Conservation (phyloP, 2,113 vertebrate species). For the Nyctereutes procyonoides region DNA sequence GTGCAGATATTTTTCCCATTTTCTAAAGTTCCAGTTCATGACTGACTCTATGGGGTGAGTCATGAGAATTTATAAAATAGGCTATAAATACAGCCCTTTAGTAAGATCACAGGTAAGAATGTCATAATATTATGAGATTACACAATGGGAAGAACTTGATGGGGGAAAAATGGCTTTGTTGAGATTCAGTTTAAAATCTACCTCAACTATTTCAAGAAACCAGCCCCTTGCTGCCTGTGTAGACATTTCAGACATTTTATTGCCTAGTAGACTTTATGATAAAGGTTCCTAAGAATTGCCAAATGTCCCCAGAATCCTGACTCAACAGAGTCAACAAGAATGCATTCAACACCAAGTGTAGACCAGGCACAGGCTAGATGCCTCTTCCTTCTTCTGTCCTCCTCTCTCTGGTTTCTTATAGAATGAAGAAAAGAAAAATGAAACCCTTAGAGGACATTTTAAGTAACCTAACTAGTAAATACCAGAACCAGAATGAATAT, state of each 20-base stretch:
- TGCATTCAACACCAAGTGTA: not conserved
- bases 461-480: not conserved
- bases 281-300: not conserved
- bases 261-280: not conserved
- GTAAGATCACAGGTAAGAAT: slow-evolving; percentile 37
- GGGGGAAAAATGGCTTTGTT: not conserved
- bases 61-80: slow-evolving; percentile 61
- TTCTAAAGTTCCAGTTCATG: slow-evolving; percentile 62
- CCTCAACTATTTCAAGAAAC: not conserved
- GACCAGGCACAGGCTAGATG: not conserved
- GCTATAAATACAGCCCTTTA: slow-evolving; percentile 53
- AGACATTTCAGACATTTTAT: not conserved
- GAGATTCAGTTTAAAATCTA: slow-evolving; percentile 34
- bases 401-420: not conserved
- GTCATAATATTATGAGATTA: slow-evolving; percentile 19
- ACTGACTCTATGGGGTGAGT: slow-evolving; percentile 29
- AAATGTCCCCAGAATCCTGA: not conserved
- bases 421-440: slow-evolving; percentile 11
- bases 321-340: not conserved
- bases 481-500: not conserved
- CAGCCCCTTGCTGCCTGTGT: not conserved
- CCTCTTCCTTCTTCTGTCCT: not conserved
- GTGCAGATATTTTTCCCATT: not conserved
- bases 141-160: slow-evolving; percentile 6
- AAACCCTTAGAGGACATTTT: not conserved